Base-by-base conservation (phyloP, 2,113 vertebrate genomes). In the Cyphomyrus discorhynchus region DNA sequence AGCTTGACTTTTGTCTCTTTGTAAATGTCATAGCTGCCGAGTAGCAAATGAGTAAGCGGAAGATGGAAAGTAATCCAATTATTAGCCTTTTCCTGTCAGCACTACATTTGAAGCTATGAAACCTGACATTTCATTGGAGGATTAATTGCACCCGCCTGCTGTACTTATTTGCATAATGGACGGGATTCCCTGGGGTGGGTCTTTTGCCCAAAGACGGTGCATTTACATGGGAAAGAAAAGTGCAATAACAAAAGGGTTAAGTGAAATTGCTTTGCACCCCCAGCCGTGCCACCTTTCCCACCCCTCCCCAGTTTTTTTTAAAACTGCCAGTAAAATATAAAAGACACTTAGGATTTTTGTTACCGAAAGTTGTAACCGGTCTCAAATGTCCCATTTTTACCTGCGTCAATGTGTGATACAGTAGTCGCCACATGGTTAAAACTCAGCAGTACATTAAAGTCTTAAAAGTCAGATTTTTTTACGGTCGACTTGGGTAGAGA, bases 101-200 rank as follows among this genome's bases (percentile, higher is more conserved):
- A 19, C 45, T 70, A 70, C 45, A 47, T 47, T 24, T 46, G 42
- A 24, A 21, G 42, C 42, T 84, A 45, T 84, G 82, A 84, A 84
- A 46, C 5, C 45, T 84, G 82, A 47, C 42, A 21, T 84, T 84
- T 47, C 45, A n/a, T 84, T 84, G 82, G 82, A 84, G 45, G 45
- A 84, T 47, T 84, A 84, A 84, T 84, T 47, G 82, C 9, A 39
- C 77, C 19, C 42, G 77, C 39, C 77, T 82, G 77, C 77, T 82
- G 77, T 84, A 84, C 82, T 47, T 84, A 46, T 84, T 84, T 84
- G 45, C 82, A 84, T 84, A 84, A 84, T 84, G 82, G 45, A 47
- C 42, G 24, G 82, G 45, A 47, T 46, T 84, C 82, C 45, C 82
- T 46, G 82, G 45, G 45, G 45, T 45, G 82, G 45, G 45, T 21